A percentile compares a stretch with the other conserved stretches of the same genome.
phyloP scores from a whole-genome alignment of 2,888 invertebrate species.

The Boloria selene region DNA sequence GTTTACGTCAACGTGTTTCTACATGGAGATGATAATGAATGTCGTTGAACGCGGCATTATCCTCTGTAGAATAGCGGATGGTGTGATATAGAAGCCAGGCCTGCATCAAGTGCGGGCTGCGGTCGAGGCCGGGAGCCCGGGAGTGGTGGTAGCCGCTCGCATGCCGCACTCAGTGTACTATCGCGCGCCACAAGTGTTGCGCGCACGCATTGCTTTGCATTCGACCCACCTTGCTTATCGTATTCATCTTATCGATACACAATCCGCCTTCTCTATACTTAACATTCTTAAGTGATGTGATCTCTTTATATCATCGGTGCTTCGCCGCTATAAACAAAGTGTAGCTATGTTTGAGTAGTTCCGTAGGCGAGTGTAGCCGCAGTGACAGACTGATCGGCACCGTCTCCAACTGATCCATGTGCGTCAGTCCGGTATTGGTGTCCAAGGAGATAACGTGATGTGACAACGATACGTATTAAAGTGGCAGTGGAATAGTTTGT shows the following conservation, averaged over 20 bases:
- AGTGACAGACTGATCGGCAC: slow-evolving; percentile 70
- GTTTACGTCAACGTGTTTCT: slow-evolving; percentile 46
- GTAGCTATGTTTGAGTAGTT: slow-evolving; percentile 50
- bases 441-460: slow-evolving; percentile 77
- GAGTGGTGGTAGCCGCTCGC: slow-evolving; percentile 60
- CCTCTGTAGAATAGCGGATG: slow-evolving; percentile 73
- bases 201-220: slow-evolving; percentile 62
- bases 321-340: slow-evolving; percentile 57
- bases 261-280: slow-evolving; percentile 53
- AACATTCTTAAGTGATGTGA: slow-evolving; percentile 60
- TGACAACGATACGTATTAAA: slow-evolving; percentile 73
- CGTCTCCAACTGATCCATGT: slow-evolving; percentile 52
- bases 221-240: slow-evolving; percentile 53
- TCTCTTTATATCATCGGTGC: slow-evolving; percentile 47
- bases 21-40: slow-evolving; percentile 59
- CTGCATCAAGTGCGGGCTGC: slow-evolving; percentile 63
- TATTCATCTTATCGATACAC: slow-evolving; percentile 65
- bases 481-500: slow-evolving; percentile 80
- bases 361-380: slow-evolving; percentile 43
- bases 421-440: slow-evolving; percentile 57
- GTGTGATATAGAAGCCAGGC: slow-evolving; percentile 69
- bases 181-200: slow-evolving; percentile 75
- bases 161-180: slow-evolving; percentile 71
- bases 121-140: slow-evolving; percentile 74
- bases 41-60: slow-evolving; percentile 67